These are phyloP conservation scores for Papilio aristodemus DNA, from an alignment of 1,140 invertebrate genomes.

Conservation along the genomic window DNA sequence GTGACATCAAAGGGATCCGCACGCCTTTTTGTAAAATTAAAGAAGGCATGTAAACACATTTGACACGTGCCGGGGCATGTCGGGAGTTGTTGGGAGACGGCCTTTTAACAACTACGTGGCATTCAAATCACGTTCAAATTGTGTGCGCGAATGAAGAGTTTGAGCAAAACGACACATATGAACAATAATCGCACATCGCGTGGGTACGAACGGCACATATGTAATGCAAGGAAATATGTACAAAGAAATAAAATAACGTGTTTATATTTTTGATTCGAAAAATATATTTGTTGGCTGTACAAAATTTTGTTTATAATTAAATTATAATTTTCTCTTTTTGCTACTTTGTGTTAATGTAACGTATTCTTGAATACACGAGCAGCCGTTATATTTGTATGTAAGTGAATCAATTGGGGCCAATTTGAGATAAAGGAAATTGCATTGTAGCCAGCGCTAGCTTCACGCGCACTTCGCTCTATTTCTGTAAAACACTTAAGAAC, in stretches of 20 bases:
- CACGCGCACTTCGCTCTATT: not conserved
- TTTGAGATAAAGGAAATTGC: slow-evolving; percentile 31
- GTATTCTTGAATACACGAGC: slow-evolving; percentile 4
- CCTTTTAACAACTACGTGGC: not conserved
- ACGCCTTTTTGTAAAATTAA: slow-evolving; percentile 10
- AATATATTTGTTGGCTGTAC: too few relatives aligned
- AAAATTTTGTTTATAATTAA: too few relatives aligned
- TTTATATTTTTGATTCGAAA: too few relatives aligned
- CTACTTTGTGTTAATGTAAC: slow-evolving; percentile 7
- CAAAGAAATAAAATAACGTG: too few relatives aligned
- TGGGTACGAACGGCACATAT: not conserved
- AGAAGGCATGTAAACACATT: slow-evolving; percentile 21
- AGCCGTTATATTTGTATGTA: slow-evolving; percentile 24
- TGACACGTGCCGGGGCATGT: slow-evolving; percentile 10
- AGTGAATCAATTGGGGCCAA: slow-evolving; percentile 33
- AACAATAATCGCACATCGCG: slow-evolving; percentile 9
- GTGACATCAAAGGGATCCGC: slow-evolving; percentile 6
- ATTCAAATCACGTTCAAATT: slow-evolving; percentile 20
- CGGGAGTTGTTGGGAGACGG: not conserved
- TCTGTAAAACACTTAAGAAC: slow-evolving; percentile 15
- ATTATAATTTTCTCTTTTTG: not conserved
- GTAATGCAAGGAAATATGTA: too few relatives aligned
- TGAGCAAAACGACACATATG: slow-evolving; percentile 4
- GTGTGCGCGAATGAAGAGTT: slow-evolving; percentile 21
- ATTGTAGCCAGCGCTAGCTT: slow-evolving; percentile 10